A percentile compares a stretch with the other conserved stretches of the same genome.
Evolutionary conservation across 2,113 vertebrate genomes (phyloP).

Genomic region (Bufo gargarizans): DNA sequence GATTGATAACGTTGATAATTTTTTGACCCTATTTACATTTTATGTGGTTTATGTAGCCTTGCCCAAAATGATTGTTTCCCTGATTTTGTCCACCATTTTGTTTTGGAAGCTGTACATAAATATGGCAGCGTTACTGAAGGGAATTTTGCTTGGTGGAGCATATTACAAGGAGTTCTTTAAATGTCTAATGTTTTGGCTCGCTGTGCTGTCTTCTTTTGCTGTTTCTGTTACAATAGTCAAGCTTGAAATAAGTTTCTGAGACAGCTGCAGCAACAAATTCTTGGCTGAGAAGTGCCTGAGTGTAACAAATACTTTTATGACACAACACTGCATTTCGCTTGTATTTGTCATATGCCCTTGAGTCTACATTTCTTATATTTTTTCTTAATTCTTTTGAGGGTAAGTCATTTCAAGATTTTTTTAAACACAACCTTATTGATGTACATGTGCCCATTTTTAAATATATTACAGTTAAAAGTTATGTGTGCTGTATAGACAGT

Average conservation of each 20-base stretch:
- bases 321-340: constrained; percentile 10
- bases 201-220: constrained; percentile 9
- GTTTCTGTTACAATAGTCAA: constrained; percentile 36
- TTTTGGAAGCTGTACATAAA: background rate
- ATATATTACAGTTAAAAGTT: background rate
- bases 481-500: background rate
- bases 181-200: background rate
- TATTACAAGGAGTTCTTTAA: background rate
- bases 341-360: constrained; percentile 13
- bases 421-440: background rate
- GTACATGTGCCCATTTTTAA: background rate
- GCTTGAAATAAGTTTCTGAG: constrained; percentile 40
- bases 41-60: background rate
- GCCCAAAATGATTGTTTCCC: background rate
- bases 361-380: constrained; percentile 15
- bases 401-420: background rate
- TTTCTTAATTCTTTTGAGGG: background rate
- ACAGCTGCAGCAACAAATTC: constrained; percentile 49
- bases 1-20: background rate
- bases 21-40: background rate
- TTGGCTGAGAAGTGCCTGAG: constrained; percentile 15
- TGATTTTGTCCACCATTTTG: background rate
- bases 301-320: constrained; percentile 41
- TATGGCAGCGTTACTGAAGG: background rate
- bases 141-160: background rate